Base-by-base conservation (phyloP, 2,113 vertebrate genomes). In the Trematomus loennbergii region DNA sequence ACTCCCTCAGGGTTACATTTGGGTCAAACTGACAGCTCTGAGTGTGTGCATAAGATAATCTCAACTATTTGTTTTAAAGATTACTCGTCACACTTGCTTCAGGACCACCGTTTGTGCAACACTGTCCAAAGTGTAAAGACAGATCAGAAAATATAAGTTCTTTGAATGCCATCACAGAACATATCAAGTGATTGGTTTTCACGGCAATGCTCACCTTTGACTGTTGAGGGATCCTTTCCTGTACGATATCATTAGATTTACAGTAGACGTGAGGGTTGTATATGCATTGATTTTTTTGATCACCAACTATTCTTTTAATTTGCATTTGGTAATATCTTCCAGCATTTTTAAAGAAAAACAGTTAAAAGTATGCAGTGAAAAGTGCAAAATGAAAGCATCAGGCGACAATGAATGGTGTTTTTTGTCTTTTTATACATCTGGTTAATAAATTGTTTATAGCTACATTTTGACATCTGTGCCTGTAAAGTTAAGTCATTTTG, bases 51-150 rank as follows among this genome's bases (percentile, higher is more conserved):
- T 12, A 43, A 62, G 17, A n/a, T 59, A 54, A 67, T 77, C 22
- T 10, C 13, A 54, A 53, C 45, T 75, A n/a, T 82, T 74, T 77
- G 62, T 75, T 75, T 40, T 72, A 54, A 25, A 2, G 75, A 68
- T 85, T 73, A 66, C 54, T 4, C 8, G 59, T 72, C 72, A 61
- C 53, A 40, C 79, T 0, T 59, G 83, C 55, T 59, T 63, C 73
- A 53, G 53, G 54, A 49, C 3, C 12, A 13, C 45, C 49, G 17
- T 78, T 74, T 75, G 43, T 49, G 20, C 66, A 66, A 17, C 40
- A 59, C 43, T 61, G 73, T 50, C 16, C 20, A 63, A 1, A 52
- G 29, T 64, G 17, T 25, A 18, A 45, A 61, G 48, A 73, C 15
- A 64, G 12, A 9, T 7, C 0, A 15, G 45, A 33, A 58, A 57